phyloP scores from a whole-genome alignment of 2,797 vertebrate species.

The Hydrocynus forskahlii region DNA sequence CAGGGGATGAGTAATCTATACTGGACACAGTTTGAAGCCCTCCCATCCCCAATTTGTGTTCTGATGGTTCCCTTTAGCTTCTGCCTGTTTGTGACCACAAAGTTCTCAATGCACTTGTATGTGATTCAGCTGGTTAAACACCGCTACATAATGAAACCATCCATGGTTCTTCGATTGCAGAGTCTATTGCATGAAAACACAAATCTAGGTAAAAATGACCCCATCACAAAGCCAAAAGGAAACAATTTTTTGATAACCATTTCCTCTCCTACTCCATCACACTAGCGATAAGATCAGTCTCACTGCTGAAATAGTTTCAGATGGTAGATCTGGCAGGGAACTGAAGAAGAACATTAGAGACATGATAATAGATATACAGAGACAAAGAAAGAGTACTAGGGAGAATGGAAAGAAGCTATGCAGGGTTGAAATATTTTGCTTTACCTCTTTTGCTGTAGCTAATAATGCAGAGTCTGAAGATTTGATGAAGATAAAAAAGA shows the following conservation, averaged over 20 bases:
- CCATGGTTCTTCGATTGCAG: constrained; percentile 8
- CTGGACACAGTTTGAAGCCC: no score
- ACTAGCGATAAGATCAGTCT: constrained; percentile 30
- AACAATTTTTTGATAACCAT: constrained; percentile 40
- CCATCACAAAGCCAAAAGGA: constrained; percentile 24
- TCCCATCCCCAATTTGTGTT: no score
- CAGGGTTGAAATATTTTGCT: neutral
- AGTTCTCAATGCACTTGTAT: no score
- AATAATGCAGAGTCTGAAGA: neutral
- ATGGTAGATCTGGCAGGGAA: neutral
- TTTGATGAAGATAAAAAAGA: no score
- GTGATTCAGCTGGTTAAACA: neutral
- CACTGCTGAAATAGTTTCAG: constrained; percentile 19
- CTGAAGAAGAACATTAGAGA: neutral
- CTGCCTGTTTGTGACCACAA: no score
- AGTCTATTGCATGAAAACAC: neutral
- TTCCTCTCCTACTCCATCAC: constrained; percentile 41
- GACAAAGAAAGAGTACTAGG: neutral
- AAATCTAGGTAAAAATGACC: neutral
- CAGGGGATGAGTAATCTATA: no score
- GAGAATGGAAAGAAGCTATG: neutral
- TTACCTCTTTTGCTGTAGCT: neutral
- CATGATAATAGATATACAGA: neutral
- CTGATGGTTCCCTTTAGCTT: no score
- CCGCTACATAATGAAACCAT: constrained; percentile 12